These are phyloP conservation scores for Athalia circularis DNA, from an alignment of 2,888 invertebrate species.

Conservation along the genomic window DNA sequence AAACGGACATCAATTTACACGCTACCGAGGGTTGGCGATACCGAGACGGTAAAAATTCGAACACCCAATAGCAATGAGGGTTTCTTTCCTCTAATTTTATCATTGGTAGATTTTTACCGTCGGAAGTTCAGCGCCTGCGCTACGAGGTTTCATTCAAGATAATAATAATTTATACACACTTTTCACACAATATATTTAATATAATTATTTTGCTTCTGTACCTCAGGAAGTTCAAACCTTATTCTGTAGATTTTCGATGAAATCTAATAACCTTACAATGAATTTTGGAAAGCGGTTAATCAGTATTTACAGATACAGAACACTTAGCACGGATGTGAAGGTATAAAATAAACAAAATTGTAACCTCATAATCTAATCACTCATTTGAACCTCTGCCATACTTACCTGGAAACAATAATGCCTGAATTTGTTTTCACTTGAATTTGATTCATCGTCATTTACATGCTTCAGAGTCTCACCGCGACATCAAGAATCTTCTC, in stretches of 20 bases:
- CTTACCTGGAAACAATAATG: constrained; percentile 74
- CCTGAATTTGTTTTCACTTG: constrained; percentile 52
- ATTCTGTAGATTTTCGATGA: too few species aligned
- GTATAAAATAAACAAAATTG: constrained; percentile 45
- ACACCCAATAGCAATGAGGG: background rate
- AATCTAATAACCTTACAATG: constrained; percentile 44
- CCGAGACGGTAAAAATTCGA: constrained; percentile 23
- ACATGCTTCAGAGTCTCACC: background rate
- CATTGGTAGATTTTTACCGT: constrained; percentile 3
- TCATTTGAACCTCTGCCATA: background rate
- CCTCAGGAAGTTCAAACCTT: too few species aligned
- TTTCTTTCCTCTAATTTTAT: constrained; percentile 1
- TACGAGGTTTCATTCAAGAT: too few species aligned
- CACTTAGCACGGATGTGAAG: constrained; percentile 50
- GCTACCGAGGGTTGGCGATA: constrained; percentile 14
- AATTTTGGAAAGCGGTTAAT: constrained; percentile 47
- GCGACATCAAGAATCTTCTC: background rate
- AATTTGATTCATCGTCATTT: constrained; percentile 3
- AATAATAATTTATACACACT: too few species aligned
- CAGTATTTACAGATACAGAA: constrained; percentile 48
- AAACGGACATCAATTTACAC: constrained; percentile 42
- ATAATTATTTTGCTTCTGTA: too few species aligned
- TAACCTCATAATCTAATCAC: constrained; percentile 4
- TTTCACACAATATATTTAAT: too few species aligned
- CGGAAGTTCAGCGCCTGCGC: constrained; percentile 3